phyloP scores from a whole-genome alignment of 2,888 invertebrate genomes.

The Aspidiotus destructor region DNA sequence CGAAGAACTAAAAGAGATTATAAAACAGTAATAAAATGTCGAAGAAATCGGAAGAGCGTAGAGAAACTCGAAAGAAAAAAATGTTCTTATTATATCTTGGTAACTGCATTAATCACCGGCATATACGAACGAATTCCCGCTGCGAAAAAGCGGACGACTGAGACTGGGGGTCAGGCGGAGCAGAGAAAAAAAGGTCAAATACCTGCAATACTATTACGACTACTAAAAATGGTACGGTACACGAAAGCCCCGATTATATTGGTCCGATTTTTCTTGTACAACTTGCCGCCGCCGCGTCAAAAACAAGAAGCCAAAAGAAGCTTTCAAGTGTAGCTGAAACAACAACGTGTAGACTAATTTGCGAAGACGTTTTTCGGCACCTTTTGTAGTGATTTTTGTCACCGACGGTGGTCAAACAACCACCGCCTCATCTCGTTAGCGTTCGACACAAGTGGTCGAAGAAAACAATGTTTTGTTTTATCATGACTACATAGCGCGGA shows the following conservation, averaged over 20 bases:
- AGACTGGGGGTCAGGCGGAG: conserved; percentile 8
- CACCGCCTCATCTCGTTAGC: too few species aligned
- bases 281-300: too few species aligned
- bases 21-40: conserved; percentile 30
- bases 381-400: conserved; percentile 1
- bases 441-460: too few species aligned
- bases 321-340: conserved; percentile 2
- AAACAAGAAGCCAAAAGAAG: too few species aligned
- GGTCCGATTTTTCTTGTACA: too few species aligned
- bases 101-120: conserved; percentile 30
- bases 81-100: conserved; percentile 27
- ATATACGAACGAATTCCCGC: conserved; percentile 15
- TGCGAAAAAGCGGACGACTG: conserved; percentile 26
- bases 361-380: conserved; percentile 28
- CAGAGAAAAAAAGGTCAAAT: conserved; percentile 24
- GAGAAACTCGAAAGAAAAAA: conserved; percentile 16
- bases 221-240: too few species aligned
- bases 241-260: too few species aligned
- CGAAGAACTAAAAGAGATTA: conserved; percentile 10
- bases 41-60: conserved; percentile 6
- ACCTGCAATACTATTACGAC: conserved; percentile 16
- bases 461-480: too few species aligned
- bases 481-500: too few species aligned
- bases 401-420: too few species aligned
- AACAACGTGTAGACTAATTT: conserved; percentile 22